Base-by-base conservation (phyloP, 2,797 vertebrate genomes). In the Salarias fasciatus region DNA sequence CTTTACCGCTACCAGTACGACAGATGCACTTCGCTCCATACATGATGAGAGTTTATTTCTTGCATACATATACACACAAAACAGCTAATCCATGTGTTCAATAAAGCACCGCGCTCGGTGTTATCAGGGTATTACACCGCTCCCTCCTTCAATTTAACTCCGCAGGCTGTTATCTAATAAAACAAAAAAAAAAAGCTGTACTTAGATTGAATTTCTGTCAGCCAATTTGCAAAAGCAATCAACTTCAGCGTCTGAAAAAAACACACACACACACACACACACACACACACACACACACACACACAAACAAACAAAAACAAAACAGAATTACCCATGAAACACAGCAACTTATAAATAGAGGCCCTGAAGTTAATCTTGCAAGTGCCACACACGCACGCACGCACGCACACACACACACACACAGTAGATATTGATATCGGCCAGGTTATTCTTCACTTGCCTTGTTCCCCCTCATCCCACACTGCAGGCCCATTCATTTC, bases 141-240 rank as follows among this genome's bases (percentile, higher is more conserved):
- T 15, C 75, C 50, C 83, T 78, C 69, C 66, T 60, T 70, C 69
- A 50, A 40, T 59, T 75, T 63, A 54, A 36, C 48, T 74, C 43
- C 12, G 0, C n/a, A 4, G 46, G 41, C 60, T 36, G 36, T 37
- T 43, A 53, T 65, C 68, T 67, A 64, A 72, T 86, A 79, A 79
- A 83, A 69, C 35, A 6, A 75, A 80, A 80, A 83, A 81, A 53
- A 76, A 72, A 1, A 48, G 6, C 6, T 6, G 9, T 12, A 53
- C 57, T 64, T 11, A 52, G 62, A 84, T 71, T 80, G 77, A 84
- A 67, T 74, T 67, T 74, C 58, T 47, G 46, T 53, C 70, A 70
- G 48, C n/a, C 38, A 41, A 60, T 82, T 79, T 75, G 53, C 70
- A 77, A 79, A 87, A 74, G 77, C 79, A 83, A 88, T 88, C 87